Evolutionary conservation across 2,888 invertebrate genomes (phyloP), one percentile per base, ranked within the genome.

Genomic region (Sesamia inferens): DNA sequence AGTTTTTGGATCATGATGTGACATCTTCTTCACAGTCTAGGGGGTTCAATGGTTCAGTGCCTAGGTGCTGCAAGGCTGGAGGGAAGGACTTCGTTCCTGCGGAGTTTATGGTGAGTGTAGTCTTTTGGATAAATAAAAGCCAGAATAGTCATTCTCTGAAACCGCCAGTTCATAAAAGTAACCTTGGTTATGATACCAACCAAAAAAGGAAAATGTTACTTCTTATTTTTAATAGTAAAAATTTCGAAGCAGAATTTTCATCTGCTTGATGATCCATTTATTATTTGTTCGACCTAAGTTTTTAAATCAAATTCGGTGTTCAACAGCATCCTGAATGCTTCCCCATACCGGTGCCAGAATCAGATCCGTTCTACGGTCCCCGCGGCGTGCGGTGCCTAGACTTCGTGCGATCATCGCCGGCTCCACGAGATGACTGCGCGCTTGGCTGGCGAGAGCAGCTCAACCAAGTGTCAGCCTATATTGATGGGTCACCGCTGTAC

Each of bases 1-100:
- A 99, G 93, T 97, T 99, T 85, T 89, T 99, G 74, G 99, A 99
- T 90, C 99, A 99, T 88, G 99, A 99, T 90, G 94, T 99, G 81
- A 98, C 98, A 58, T 97, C 98, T 0, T 97, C 98, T 7, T 98
- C 97, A 0, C 98, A 98, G 87, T 97, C 98, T 1, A 96, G 97
- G 85, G 97, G 98, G 11, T 98, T 98, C 88, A 98, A 98, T 89
- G 97, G 98, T 11, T 97, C 98, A 0, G 97, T 98, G 71, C 98
- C 98, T 51, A 97, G 98, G 85, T 98, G 98, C 91, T 98, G 98
- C 88, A 95, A 96, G 67, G 96, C 96, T 76, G 97, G 97, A 8
- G 97, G 97, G 10, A 92, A 92, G 63, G 97, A 96, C 62, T 96
- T 97, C 74, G 96, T 97, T 75, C 97, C 97, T 0, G 94, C 95